Evolutionary conservation across 1,140 invertebrate genomes (phyloP).

Genomic region (Manduca sexta): DNA sequence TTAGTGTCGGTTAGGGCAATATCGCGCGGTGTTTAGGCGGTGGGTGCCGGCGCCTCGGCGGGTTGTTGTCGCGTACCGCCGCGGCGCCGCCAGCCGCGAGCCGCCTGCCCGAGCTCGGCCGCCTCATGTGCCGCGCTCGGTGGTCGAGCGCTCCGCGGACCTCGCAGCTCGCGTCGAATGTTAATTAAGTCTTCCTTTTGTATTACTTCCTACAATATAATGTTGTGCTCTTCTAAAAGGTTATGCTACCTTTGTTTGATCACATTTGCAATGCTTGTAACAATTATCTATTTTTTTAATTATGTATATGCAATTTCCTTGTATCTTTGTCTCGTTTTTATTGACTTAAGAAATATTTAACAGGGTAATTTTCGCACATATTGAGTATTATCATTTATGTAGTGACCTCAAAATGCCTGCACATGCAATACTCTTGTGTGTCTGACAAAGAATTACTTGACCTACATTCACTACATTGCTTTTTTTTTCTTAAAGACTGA

Average conservation of each 20-base stretch:
- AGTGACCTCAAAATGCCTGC: conserved; percentile 31
- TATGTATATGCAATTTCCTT: too few species aligned
- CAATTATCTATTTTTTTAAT: too few species aligned
- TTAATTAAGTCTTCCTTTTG: conserved; percentile 66
- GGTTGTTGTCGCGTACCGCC: background rate
- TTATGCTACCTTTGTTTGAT: conserved; percentile 19
- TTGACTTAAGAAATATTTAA: too few species aligned
- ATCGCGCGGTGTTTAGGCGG: conserved; percentile 12
- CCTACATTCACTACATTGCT: conserved; percentile 39
- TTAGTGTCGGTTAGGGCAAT: conserved; percentile 12
- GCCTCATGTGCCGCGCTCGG: conserved; percentile 48
- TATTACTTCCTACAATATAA: conserved; percentile 57
- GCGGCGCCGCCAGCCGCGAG: conserved; percentile 1
- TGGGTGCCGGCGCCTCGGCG: conserved; percentile 25
- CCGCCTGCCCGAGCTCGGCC: conserved; percentile 30
- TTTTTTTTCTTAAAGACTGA: conserved; percentile 20
- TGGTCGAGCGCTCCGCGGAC: conserved; percentile 39
- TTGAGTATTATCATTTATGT: conserved; percentile 14
- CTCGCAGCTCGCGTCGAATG: conserved; percentile 63
- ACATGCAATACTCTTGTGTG: conserved; percentile 27
- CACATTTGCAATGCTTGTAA: too few species aligned
- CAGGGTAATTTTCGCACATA: background rate
- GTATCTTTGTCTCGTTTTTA: too few species aligned
- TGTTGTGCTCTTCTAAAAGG: conserved; percentile 33
- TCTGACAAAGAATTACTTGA: conserved; percentile 40